phyloP scores from a whole-genome alignment of 2,113 vertebrate species.

The Mellivora capensis region DNA sequence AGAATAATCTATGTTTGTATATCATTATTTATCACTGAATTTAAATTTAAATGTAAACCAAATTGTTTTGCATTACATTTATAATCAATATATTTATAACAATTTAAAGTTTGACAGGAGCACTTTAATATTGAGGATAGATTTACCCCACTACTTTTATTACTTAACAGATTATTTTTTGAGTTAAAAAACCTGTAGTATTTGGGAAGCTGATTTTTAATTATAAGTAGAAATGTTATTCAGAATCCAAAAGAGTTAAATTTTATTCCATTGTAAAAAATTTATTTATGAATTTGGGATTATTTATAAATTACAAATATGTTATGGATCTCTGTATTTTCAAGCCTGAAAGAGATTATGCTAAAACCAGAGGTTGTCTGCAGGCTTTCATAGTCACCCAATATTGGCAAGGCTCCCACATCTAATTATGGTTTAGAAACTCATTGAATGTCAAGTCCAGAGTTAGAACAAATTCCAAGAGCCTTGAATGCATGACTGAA shows the following conservation, averaged over 20 bases:
- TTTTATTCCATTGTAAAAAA: neutral
- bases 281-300: neutral
- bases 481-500: neutral
- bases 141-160: neutral
- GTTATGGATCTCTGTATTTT: neutral
- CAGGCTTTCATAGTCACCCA: neutral
- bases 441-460: neutral
- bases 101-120: neutral
- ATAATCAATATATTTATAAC: neutral
- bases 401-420: neutral
- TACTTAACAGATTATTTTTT: neutral
- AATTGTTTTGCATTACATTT: neutral
- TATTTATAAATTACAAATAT: neutral
- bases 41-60: conserved; percentile 30
- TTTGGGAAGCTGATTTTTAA: neutral
- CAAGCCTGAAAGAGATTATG: neutral
- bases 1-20: neutral
- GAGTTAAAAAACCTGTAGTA: neutral
- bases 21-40: neutral
- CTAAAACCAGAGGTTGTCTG: neutral
- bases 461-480: neutral
- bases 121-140: conserved; percentile 7
- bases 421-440: neutral
- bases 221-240: neutral
- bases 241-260: neutral